Evolutionary conservation across 2,888 invertebrate genomes (phyloP).

Genomic region (Asteroscopus sphinx): DNA sequence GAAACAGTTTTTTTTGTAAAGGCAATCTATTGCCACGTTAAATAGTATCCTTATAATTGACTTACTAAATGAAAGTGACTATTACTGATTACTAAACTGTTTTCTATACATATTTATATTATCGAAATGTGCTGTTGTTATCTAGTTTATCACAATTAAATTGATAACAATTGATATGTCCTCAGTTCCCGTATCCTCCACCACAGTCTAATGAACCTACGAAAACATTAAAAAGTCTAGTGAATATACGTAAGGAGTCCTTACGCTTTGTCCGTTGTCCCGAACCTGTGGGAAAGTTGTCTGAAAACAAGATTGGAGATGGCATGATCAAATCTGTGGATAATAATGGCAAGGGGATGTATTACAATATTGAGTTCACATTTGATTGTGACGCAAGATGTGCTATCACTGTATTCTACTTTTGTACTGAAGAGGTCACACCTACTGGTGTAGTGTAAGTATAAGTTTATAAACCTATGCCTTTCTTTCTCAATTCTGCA

Average conservation of each 20-base stretch:
- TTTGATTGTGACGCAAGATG: conserved; percentile 99
- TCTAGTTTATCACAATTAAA: conserved; percentile 44
- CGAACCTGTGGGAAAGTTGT: conserved; percentile 90
- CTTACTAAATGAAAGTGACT: no score
- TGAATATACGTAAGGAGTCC: conserved; percentile 99
- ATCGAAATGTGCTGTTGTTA: conserved; percentile 10
- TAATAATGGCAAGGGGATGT: conserved; percentile 91
- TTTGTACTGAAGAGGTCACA: conserved; percentile 97
- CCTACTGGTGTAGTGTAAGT: conserved; percentile 95
- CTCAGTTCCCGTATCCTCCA: conserved; percentile 98
- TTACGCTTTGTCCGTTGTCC: conserved; percentile 95
- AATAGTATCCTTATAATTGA: no score
- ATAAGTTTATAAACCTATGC: conserved; percentile 8
- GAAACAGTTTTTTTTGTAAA: no score
- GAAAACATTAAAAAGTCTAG: conserved; percentile 97
- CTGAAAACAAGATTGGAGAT: conserved; percentile 87
- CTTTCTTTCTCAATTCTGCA: neutral
- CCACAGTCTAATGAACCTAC: conserved; percentile 99
- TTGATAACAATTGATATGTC: conserved; percentile 45
- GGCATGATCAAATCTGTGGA: conserved; percentile 89
- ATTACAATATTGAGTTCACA: conserved; percentile 98
- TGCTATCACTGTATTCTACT: conserved; percentile 98
- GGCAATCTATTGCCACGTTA: no score
- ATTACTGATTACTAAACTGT: neutral
- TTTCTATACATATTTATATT: conserved; percentile 3